These are phyloP conservation scores for Pipra filicauda DNA, from an alignment of 2,113 vertebrate genomes.

Conservation along the genomic window DNA sequence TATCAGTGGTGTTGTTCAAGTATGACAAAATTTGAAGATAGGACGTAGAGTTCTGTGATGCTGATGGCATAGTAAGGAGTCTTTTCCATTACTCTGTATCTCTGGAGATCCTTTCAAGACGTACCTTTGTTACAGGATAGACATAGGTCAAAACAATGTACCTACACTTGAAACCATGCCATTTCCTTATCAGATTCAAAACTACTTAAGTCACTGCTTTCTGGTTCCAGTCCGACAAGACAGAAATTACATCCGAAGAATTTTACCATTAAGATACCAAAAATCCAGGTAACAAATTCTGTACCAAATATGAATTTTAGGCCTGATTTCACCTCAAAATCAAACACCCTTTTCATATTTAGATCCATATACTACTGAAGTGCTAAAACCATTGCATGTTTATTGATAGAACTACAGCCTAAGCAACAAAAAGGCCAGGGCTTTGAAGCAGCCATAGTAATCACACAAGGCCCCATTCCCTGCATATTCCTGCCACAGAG, in stretches of 20 bases:
- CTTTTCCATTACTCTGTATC: background rate
- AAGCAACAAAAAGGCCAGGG: background rate
- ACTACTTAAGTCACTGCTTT: background rate
- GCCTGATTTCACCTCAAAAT: background rate
- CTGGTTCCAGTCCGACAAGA: background rate
- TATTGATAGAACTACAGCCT: background rate
- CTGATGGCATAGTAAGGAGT: background rate
- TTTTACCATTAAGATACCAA: background rate
- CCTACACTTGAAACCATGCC: background rate
- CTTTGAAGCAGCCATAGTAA: background rate
- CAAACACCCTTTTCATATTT: background rate
- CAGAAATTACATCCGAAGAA: background rate
- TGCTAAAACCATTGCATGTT: background rate
- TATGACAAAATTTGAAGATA: background rate
- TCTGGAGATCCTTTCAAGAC: background rate
- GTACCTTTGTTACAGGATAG: background rate
- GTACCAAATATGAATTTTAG: background rate
- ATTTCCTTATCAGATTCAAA: background rate
- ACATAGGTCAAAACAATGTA: background rate
- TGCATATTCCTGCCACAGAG: fast-evolving
- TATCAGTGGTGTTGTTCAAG: background rate
- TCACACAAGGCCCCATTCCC: no score
- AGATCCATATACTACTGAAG: background rate
- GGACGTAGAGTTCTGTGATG: background rate
- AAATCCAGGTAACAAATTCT: background rate